These are phyloP conservation scores for Xiphorhynchus elegans DNA, from an alignment of 2,113 vertebrate genomes.

Conservation along the genomic window DNA sequence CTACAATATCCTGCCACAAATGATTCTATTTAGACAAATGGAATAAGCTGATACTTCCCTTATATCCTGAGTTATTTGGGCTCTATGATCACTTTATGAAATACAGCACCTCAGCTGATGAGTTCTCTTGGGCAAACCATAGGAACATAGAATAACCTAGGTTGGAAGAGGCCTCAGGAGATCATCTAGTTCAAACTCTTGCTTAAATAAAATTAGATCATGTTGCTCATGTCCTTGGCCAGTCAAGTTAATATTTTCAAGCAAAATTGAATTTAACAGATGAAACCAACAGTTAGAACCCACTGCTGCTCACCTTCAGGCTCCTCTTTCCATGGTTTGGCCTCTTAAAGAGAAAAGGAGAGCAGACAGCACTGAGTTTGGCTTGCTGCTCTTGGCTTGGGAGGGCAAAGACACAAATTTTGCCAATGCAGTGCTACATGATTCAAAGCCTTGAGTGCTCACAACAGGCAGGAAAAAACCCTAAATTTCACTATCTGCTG, in stretches of 20 bases:
- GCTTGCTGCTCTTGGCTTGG: neutral
- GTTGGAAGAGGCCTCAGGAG: neutral
- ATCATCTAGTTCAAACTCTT: neutral
- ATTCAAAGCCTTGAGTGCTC: neutral
- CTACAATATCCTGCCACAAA: neutral
- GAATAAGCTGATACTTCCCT: neutral
- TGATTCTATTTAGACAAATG: neutral
- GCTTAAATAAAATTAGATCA: neutral
- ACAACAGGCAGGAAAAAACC: neutral
- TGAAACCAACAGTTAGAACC: neutral
- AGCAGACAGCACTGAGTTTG: neutral
- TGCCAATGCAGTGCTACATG: neutral
- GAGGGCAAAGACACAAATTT: neutral
- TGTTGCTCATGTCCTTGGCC: neutral
- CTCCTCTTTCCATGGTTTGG: neutral
- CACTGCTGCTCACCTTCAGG: neutral
- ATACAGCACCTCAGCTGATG: neutral
- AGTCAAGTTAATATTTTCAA: neutral
- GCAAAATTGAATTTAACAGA: neutral
- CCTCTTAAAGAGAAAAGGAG: neutral
- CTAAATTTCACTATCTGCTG: neutral
- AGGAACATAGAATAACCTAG: neutral
- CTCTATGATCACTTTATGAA: neutral
- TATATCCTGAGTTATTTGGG: neutral
- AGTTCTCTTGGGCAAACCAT: neutral